Conservation (phyloP, 2,797 vertebrate species). For the Diceros bicornis region DNA sequence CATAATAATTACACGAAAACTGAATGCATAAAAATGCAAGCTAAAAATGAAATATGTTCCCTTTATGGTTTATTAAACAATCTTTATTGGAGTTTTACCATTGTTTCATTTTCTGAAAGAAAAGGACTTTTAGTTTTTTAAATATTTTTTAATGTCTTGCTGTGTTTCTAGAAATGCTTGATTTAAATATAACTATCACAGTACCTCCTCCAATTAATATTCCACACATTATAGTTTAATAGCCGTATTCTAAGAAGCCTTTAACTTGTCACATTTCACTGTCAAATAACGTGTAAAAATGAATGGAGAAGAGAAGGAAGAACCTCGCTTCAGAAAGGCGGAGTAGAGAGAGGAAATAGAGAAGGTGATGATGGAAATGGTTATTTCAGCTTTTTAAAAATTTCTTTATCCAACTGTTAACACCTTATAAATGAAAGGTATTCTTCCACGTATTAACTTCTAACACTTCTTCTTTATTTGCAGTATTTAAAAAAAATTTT, state of each 20-base stretch:
- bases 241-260: neutral
- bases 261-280: slow-evolving; percentile 36
- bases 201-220: neutral
- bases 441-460: neutral
- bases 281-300: neutral
- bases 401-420: neutral
- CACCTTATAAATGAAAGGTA: neutral
- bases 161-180: neutral
- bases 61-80: neutral
- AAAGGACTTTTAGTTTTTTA: neutral
- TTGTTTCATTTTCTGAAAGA: slow-evolving; percentile 62
- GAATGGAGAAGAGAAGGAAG: slow-evolving; percentile 19
- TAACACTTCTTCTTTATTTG: neutral
- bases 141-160: neutral
- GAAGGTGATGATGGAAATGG: neutral
- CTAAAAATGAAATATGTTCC: slow-evolving; percentile 65
- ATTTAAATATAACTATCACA: neutral
- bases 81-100: neutral
- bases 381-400: neutral
- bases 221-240: neutral
- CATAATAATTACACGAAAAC: slow-evolving; percentile 69
- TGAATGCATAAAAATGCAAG: slow-evolving; percentile 79
- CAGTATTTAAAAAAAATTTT: neutral
- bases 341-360: neutral
- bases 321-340: neutral